Evolutionary conservation across 2,797 vertebrate species (phyloP).

Genomic region (Pipistrellus pygmaeus): DNA sequence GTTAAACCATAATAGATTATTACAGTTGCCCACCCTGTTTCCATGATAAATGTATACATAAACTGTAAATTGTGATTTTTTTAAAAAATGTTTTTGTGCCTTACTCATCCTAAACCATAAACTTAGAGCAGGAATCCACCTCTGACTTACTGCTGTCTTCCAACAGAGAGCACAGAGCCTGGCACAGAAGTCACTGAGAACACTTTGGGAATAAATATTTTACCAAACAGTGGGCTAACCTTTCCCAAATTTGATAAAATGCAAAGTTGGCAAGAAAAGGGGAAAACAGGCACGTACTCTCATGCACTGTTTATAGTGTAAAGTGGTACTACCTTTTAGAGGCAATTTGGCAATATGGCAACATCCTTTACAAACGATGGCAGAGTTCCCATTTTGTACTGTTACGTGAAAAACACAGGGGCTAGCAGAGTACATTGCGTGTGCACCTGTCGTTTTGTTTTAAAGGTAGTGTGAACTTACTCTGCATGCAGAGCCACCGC

Average conservation of each 20-base stretch:
- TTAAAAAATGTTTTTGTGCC: background rate
- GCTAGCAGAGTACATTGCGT: background rate
- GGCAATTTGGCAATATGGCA: background rate
- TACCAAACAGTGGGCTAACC: background rate
- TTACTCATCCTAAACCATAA: background rate
- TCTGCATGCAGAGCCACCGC: background rate
- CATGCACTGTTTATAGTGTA: background rate
- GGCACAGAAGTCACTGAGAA: background rate
- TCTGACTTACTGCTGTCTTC: background rate
- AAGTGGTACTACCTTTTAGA: conserved; percentile 10
- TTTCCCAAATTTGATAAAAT: conserved; percentile 8
- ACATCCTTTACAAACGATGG: background rate
- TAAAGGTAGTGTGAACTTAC: background rate
- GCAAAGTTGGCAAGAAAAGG: background rate
- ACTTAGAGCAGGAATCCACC: background rate
- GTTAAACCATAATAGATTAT: background rate
- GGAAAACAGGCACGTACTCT: background rate
- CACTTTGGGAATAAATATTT: background rate
- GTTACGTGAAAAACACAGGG: conserved; percentile 7
- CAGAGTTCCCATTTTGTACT: background rate
- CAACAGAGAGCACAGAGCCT: background rate
- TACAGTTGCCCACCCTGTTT: background rate
- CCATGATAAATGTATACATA: background rate
- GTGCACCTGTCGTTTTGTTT: background rate
- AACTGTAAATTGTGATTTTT: background rate